Base-by-base conservation (phyloP, 2,797 vertebrate genomes). In the Apodemus agrarius region DNA sequence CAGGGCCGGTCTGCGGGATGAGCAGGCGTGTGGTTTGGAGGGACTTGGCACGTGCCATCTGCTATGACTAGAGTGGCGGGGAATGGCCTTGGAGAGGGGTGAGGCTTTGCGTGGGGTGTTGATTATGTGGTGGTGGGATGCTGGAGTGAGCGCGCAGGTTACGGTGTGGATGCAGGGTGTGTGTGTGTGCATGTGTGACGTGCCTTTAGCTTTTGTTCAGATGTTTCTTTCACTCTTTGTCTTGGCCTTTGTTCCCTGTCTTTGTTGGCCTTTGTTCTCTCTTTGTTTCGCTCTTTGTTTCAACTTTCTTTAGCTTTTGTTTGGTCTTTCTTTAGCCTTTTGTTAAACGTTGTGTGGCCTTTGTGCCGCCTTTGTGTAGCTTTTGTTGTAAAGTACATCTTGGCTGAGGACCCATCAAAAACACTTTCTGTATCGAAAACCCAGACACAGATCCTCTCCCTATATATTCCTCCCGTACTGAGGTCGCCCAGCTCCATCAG, bases 251-350 rank as follows among this genome's bases (percentile, higher is more conserved):
- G 96, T 96, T 92, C 95, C 82, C 63, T 52, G 37, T 80, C 82
- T 96, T 95, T 97, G 94, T 96, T 89, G 79, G 63, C 82, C 85
- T 98, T 96, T 98, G 97, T 98, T 96, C 59, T 49, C 83, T 92
- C 92, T 96, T 94, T 98, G 96, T 96, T 97, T 97, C 43, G 17
- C 84, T 96, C 97, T 97, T 98, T 98, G 97, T 98, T 96, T 82
- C 84, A 96, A 96, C 93, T 97, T 96, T 96, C 96, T 97, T 97
- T 97, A 95, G 90, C 97, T 98, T 97, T 98, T 98, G 97, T 98
- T 93, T 76, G 84, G 76, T 84, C 78, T 88, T 93, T 98, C 97
- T 98, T 97, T 98, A 90, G 97, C 78, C 96, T 94, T 97, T 98
- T 98, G 97, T 98, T 90, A 82, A 94, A 84, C 84, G n/a, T 92